Percentiles rank a stretch among this genome's conserved stretches.
These are phyloP conservation scores for Drosophila pseudoananassae DNA, from an alignment of 1,140 invertebrate species.

Conservation along the genomic window DNA sequence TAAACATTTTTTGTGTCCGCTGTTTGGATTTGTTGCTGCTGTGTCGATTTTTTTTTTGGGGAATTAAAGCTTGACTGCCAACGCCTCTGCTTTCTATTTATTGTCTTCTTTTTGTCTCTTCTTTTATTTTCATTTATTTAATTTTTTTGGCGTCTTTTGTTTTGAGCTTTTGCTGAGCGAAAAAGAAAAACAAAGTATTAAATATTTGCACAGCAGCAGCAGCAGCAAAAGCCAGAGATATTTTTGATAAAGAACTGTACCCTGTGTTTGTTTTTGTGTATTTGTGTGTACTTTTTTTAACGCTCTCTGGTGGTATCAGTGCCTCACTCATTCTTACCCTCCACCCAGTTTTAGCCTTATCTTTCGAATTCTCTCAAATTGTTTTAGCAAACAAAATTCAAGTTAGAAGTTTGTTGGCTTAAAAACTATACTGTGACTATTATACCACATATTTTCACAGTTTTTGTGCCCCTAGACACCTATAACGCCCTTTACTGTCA, in stretches of 20 bases:
- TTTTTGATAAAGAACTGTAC: conserved; percentile 72
- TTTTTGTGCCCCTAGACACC: background rate
- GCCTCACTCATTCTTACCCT: background rate
- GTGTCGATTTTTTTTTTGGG: conserved; percentile 45
- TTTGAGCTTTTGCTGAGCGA: conserved; percentile 41
- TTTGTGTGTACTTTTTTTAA: conserved; percentile 1
- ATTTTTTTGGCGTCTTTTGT: conserved; percentile 52
- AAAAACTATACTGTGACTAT: conserved; percentile 3
- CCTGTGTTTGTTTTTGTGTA: conserved; percentile 11
- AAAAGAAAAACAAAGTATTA: conserved; percentile 36
- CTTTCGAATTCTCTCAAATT: conserved; percentile 18
- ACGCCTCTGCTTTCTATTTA: conserved; percentile 59
- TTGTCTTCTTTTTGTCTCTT: conserved; percentile 24
- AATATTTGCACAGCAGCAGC: conserved; percentile 76
- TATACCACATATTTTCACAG: background rate
- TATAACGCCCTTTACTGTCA: background rate
- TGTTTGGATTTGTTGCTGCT: conserved; percentile 14
- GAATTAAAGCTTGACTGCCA: conserved; percentile 42
- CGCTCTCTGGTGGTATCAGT: background rate
- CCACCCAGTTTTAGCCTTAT: conserved; percentile 6
- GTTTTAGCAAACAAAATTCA: conserved; percentile 60
- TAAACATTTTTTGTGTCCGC: conserved; percentile 63
- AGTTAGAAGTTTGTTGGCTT: conserved; percentile 44
- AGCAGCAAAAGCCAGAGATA: conserved; percentile 57
- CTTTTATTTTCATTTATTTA: conserved; percentile 25